phyloP scores from a whole-genome alignment of 1,140 invertebrate species.

The Anastrepha ludens region DNA sequence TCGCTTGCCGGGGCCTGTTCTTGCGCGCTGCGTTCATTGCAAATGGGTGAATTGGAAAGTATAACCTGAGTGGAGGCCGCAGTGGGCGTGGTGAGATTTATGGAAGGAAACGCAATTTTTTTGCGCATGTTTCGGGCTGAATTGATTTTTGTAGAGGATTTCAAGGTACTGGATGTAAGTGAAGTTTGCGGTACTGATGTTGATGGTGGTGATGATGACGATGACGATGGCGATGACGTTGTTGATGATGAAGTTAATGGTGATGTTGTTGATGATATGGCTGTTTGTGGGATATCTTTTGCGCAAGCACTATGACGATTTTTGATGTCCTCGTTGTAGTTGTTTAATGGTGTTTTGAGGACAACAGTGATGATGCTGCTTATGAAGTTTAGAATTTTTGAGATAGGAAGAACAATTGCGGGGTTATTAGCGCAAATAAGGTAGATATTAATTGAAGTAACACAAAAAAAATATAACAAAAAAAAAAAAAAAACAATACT shows the following conservation, averaged over 20 bases:
- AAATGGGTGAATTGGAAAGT: slow-evolving; percentile 61
- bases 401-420: not conserved
- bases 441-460: slow-evolving; percentile 4
- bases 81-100: slow-evolving; percentile 69
- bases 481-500: not conserved
- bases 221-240: not conserved
- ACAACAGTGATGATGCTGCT: slow-evolving; percentile 62
- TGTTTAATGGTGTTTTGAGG: slow-evolving; percentile 49
- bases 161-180: not conserved
- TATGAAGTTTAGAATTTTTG: not conserved
- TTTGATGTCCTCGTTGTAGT: slow-evolving; percentile 16
- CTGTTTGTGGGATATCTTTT: not conserved
- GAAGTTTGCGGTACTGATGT: not conserved
- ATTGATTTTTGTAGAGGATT: slow-evolving; percentile 34
- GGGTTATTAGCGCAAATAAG: slow-evolving; percentile 26
- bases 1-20: not conserved
- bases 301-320: slow-evolving; percentile 13
- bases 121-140: slow-evolving; percentile 17
- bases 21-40: slow-evolving; percentile 48
- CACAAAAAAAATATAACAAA: not conserved
- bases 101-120: slow-evolving; percentile 66
- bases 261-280: not conserved
- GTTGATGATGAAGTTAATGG: not conserved
- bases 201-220: not conserved
- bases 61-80: slow-evolving; percentile 70